Conservation (phyloP, 2,888 invertebrate species). For the Drosophila tanythrix region DNA sequence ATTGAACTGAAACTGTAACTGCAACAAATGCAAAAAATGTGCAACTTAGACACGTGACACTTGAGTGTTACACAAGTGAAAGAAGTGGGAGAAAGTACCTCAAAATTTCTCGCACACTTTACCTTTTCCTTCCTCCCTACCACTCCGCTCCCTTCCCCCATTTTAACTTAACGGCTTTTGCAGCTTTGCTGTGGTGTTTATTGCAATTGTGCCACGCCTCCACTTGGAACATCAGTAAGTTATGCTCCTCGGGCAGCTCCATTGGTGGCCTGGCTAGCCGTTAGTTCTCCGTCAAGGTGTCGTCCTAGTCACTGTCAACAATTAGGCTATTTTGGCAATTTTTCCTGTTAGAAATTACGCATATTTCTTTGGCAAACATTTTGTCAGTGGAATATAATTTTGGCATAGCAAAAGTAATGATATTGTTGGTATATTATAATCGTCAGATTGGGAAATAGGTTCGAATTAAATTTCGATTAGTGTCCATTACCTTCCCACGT, state of each 20-base stretch:
- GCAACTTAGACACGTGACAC: slow-evolving; percentile 50
- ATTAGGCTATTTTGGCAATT: not conserved
- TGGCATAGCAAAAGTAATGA: not conserved
- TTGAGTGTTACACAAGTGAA: slow-evolving; percentile 4
- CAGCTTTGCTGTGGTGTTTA: slow-evolving; percentile 55
- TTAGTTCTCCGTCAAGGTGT: slow-evolving; percentile 21
- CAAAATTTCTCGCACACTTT: not conserved
- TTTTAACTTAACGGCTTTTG: slow-evolving; percentile 19
- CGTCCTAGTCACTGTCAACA: not conserved
- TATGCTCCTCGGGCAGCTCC: slow-evolving; percentile 1
- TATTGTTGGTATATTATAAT: not conserved
- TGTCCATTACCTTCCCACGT: not conserved
- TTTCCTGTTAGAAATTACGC: not conserved
- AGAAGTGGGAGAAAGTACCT: not conserved
- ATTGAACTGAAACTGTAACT: not conserved
- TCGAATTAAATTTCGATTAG: not conserved
- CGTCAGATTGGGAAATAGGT: not conserved
- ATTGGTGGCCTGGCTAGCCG: not conserved
- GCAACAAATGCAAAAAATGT: slow-evolving; percentile 29
- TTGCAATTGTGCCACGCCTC: slow-evolving; percentile 45
- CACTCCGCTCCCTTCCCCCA: not conserved
- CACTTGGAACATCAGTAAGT: slow-evolving; percentile 23
- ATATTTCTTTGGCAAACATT: not conserved
- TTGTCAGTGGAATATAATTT: not conserved
- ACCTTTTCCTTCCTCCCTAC: too few relatives aligned